phyloP scores from a whole-genome alignment of 2,113 vertebrate genomes.

The Arvicanthis niloticus region DNA sequence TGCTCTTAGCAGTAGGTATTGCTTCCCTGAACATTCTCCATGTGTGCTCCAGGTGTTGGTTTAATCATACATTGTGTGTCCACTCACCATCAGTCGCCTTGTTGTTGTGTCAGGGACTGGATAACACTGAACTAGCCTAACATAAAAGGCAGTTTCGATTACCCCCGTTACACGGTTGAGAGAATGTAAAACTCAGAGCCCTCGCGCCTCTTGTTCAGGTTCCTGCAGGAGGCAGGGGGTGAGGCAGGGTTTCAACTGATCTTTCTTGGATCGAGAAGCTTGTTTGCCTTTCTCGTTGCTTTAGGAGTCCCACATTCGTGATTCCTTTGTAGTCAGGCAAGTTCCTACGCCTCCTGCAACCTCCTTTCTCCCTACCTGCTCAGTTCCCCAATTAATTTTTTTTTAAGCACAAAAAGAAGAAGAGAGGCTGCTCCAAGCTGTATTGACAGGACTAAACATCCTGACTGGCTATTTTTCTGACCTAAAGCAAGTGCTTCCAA shows the following conservation, averaged over 20 bases:
- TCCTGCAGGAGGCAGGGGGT: background rate
- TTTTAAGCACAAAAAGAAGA: background rate
- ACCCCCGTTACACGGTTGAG: background rate
- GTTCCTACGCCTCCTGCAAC: background rate
- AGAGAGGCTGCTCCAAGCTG: constrained; percentile 43
- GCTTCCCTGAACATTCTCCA: background rate
- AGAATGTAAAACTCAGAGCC: constrained; percentile 9
- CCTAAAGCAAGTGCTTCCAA: constrained; percentile 70
- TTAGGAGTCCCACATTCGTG: background rate
- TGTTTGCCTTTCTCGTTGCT: background rate
- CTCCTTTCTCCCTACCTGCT: constrained; percentile 10
- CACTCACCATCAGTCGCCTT: background rate
- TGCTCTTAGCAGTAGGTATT: rapidly evolving
- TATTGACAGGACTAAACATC: constrained; percentile 74
- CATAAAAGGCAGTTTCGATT: background rate
- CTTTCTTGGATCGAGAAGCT: background rate
- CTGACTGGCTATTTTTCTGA: constrained; percentile 73
- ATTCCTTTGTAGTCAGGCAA: constrained; percentile 31
- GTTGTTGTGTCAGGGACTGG: background rate
- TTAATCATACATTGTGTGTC: background rate
- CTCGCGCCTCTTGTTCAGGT: background rate
- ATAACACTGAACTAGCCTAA: background rate
- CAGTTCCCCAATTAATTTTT: constrained; percentile 63
- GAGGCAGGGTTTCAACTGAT: constrained; percentile 4
- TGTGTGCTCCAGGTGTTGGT: background rate